These are phyloP conservation scores for Microtus pennsylvanicus DNA, from an alignment of 2,113 vertebrate species.

Conservation along the genomic window DNA sequence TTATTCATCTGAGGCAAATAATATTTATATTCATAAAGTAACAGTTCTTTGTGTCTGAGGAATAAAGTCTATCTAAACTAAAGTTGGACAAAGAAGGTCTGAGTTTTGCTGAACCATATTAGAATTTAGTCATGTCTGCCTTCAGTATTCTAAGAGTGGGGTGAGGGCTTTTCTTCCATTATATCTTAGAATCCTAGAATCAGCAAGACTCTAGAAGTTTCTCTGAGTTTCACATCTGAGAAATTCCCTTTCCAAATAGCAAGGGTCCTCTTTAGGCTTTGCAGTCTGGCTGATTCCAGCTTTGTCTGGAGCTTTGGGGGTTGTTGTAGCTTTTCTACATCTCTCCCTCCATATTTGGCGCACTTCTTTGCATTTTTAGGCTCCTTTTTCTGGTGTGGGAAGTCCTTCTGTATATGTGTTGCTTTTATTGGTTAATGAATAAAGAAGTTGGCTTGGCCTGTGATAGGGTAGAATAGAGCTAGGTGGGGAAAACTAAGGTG, in stretches of 20 bases:
- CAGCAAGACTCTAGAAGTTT: background rate
- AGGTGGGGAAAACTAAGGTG: too few species aligned
- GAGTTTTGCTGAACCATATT: background rate
- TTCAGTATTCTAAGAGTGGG: background rate
- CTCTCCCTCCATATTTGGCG: background rate
- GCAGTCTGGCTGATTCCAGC: background rate
- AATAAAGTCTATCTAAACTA: background rate
- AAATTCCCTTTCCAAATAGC: background rate
- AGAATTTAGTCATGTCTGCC: background rate
- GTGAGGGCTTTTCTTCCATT: background rate
- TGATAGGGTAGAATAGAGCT: too few species aligned
- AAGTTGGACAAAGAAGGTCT: background rate
- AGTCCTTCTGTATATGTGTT: too few species aligned
- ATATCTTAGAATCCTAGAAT: background rate
- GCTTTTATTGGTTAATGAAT: too few species aligned
- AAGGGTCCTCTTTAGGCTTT: background rate
- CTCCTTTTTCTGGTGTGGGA: background rate
- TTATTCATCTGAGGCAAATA: background rate
- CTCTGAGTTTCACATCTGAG: background rate
- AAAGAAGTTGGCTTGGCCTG: too few species aligned
- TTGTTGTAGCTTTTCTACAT: background rate
- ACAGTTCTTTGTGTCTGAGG: background rate
- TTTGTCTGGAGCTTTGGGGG: background rate
- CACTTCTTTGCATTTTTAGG: background rate
- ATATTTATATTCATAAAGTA: background rate